phyloP scores from a whole-genome alignment of 2,888 invertebrate genomes.

The Lottia scabra region DNA sequence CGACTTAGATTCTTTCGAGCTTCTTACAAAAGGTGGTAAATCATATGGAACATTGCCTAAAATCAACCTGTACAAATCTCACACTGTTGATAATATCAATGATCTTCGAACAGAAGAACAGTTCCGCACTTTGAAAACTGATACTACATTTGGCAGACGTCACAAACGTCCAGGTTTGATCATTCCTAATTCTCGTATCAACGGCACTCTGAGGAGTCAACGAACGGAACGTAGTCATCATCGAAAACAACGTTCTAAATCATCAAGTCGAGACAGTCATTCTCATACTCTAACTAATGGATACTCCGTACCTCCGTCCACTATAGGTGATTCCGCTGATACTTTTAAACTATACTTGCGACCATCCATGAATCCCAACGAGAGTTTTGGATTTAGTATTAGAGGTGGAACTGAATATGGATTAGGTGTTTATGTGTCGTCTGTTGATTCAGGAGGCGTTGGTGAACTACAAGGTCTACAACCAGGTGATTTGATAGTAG shows the following conservation, averaged over 20 bases:
- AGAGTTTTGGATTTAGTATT: constrained; percentile 90
- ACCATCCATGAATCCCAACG: constrained; percentile 27
- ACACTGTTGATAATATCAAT: constrained; percentile 23
- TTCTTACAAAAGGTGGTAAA: constrained; percentile 32
- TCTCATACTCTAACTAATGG: constrained; percentile 1
- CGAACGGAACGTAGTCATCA: not conserved
- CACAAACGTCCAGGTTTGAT: constrained; percentile 9
- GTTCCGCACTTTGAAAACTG: not conserved
- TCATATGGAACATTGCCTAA: constrained; percentile 44
- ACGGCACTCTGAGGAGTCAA: constrained; percentile 1
- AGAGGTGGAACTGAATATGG: constrained; percentile 94
- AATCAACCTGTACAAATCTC: constrained; percentile 33
- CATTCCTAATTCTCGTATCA: not conserved
- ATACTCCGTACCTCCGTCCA: constrained; percentile 22
- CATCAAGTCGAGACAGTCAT: not conserved
- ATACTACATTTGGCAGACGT: constrained; percentile 11
- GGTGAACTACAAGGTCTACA: constrained; percentile 85
- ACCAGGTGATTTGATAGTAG: constrained; percentile 89
- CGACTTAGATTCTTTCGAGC: constrained; percentile 54
- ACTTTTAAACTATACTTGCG: constrained; percentile 27
- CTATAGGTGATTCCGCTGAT: constrained; percentile 14
- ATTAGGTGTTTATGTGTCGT: constrained; percentile 94
- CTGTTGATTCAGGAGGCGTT: constrained; percentile 92
- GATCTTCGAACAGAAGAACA: constrained; percentile 27
- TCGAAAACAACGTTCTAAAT: not conserved